Evolutionary conservation across 1,140 invertebrate species (phyloP).

Genomic region (Macrobrachium nipponense): DNA sequence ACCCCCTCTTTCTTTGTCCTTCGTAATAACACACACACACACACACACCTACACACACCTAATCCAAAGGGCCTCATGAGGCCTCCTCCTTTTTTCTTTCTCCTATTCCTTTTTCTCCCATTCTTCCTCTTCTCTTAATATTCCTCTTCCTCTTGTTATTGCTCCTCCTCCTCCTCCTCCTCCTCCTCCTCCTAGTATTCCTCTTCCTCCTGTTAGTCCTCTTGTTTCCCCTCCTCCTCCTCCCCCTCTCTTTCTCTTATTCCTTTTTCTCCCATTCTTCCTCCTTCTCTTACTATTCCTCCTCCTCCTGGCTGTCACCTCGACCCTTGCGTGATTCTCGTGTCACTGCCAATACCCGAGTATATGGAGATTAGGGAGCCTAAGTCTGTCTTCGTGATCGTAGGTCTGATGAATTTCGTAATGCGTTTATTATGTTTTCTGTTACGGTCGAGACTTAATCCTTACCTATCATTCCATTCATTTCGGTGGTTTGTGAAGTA

Average conservation of each 20-base stretch:
- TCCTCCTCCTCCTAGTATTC: neutral
- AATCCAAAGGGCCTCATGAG: neutral
- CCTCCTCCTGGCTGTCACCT: neutral
- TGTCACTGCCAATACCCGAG: neutral
- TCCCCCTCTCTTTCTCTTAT: neutral
- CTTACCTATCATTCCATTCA: neutral
- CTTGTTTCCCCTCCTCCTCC: neutral
- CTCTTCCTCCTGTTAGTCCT: neutral
- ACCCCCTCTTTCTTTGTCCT: neutral
- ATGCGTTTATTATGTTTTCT: neutral
- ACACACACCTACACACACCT: neutral
- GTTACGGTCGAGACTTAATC: neutral
- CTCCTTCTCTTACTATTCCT: neutral
- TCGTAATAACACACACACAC: neutral
- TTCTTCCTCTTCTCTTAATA: neutral
- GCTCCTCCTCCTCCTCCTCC: conserved; percentile 11
- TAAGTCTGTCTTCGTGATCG: too few species aligned
- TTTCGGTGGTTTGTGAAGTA: neutral
- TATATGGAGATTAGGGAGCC: too few species aligned
- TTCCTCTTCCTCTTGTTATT: neutral
- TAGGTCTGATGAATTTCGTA: too few species aligned
- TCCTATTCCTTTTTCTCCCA: conserved; percentile 13
- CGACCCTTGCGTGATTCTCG: neutral
- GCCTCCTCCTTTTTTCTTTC: neutral
- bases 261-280: neutral